A percentile compares a stretch with the other conserved stretches of the same genome.
These are phyloP conservation scores for Prinia subflava DNA, from an alignment of 2,113 vertebrate genomes.

Conservation along the genomic window DNA sequence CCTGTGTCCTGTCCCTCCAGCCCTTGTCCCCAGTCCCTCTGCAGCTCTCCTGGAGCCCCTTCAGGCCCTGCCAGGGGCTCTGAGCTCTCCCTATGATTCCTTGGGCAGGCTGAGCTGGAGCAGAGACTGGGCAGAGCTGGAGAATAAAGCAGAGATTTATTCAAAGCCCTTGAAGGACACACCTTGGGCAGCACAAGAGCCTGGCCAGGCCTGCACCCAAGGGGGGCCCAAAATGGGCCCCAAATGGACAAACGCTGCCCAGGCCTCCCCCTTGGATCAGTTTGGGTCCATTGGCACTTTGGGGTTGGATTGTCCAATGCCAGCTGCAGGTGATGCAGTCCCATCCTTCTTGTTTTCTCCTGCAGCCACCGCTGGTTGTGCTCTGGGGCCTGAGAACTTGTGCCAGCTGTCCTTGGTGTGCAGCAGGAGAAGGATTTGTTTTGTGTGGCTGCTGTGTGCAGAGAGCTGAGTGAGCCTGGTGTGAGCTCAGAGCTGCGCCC, in stretches of 20 bases:
- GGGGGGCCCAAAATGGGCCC: too few relatives aligned
- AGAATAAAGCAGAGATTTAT: too few relatives aligned
- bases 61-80: too few relatives aligned
- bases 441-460: background rate
- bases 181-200: too few relatives aligned
- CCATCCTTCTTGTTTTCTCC: background rate
- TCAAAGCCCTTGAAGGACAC: too few relatives aligned
- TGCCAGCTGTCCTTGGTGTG: background rate
- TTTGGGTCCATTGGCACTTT: background rate
- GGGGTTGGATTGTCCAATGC: background rate
- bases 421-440: background rate
- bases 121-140: too few relatives aligned
- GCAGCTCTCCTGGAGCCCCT: too few relatives aligned
- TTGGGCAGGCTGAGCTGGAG: too few relatives aligned
- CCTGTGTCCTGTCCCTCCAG: too few relatives aligned
- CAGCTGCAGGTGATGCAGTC: background rate
- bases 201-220: too few relatives aligned
- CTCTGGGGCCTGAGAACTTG: background rate
- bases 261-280: background rate
- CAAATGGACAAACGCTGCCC: background rate
- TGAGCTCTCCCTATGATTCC: too few relatives aligned
- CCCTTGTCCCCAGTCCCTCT: too few relatives aligned
- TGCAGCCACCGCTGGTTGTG: background rate
- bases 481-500: background rate
- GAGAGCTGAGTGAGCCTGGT: background rate